Evolutionary conservation across 2,797 vertebrate genomes (phyloP), one percentile per base, ranked within the genome.

Genomic region (Clarias platycephalus): DNA sequence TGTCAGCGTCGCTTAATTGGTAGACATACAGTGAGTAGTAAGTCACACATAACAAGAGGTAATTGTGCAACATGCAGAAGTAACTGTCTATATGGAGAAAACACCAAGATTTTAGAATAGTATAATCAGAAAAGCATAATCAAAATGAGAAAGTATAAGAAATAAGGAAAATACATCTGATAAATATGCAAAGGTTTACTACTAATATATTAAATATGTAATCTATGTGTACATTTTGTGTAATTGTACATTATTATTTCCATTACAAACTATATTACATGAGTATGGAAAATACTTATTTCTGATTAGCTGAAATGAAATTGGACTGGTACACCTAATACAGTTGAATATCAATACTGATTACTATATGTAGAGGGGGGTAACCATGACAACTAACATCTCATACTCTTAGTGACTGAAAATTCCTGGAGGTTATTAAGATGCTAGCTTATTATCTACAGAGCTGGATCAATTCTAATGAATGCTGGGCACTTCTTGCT

Each of bases 371-470:
- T 31, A 55, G 62, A 49, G 26, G 40, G 68, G 64, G 55, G 80
- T 68, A 81, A 81, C 63, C 63, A 67, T 67, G 63, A 81, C 63
- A 81, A 81, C 49, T 9, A 57, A 55, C 44, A 81, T 67, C 63
- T 67, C n/a, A 31, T 53, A 66, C n/a, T 24, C 40, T 15, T 68
- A 20, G 10, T 68, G 44, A 67, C 26, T 16, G 22, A 64, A 64
- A 81, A 70, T 57, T 49, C 44, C 64, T 81, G 28, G 20, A 55
- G 44, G 79, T 57, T 81, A 24, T 81, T 68, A 57, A 37, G 80
- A 16, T 5, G 1, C n/a, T 81, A 40, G 28, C 13, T 57, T 31
- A 22, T 81, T 67, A 68, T 31, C 10, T 8, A 53, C 26, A 37
- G 49, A n/a, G 10, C 26, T 15, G 13, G n/a, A 55, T 24, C 18